These are phyloP conservation scores for Elaeidobius kamerunicus DNA, from an alignment of 2,888 invertebrate species.

Conservation along the genomic window DNA sequence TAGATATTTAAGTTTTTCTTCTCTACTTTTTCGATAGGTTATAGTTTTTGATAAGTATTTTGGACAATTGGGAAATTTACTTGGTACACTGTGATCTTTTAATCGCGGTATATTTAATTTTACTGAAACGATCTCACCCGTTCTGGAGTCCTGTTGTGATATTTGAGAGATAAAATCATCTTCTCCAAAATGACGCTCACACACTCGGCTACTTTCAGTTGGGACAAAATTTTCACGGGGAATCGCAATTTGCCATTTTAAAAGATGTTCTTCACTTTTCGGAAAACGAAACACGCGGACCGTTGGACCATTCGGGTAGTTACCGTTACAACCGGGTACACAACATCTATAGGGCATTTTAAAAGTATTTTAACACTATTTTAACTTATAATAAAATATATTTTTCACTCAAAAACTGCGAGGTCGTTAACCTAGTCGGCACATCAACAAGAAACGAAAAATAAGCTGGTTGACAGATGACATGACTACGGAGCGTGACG, in stretches of 20 bases:
- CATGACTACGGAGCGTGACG: no score
- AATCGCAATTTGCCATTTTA: neutral
- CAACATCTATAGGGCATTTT: neutral
- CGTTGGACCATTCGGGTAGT: conserved; percentile 1
- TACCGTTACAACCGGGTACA: neutral
- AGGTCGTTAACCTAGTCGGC: no score
- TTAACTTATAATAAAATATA: neutral
- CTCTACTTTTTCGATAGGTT: neutral
- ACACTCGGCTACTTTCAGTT: neutral
- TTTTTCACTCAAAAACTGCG: neutral
- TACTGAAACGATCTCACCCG: neutral
- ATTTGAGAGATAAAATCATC: neutral
- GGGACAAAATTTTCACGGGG: neutral
- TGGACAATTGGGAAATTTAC: conserved; percentile 1
- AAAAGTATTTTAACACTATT: neutral
- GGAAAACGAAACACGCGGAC: neutral
- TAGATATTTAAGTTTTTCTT: neutral
- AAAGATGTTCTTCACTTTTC: neutral
- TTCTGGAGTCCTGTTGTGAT: neutral
- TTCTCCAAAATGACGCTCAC: neutral
- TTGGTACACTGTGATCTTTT: neutral
- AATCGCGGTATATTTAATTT: neutral
- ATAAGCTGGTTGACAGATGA: no score
- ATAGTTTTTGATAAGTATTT: conserved; percentile 1
- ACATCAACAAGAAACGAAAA: no score